phyloP scores from a whole-genome alignment of 2,113 vertebrate genomes.

The Myrmophylax atrothorax region DNA sequence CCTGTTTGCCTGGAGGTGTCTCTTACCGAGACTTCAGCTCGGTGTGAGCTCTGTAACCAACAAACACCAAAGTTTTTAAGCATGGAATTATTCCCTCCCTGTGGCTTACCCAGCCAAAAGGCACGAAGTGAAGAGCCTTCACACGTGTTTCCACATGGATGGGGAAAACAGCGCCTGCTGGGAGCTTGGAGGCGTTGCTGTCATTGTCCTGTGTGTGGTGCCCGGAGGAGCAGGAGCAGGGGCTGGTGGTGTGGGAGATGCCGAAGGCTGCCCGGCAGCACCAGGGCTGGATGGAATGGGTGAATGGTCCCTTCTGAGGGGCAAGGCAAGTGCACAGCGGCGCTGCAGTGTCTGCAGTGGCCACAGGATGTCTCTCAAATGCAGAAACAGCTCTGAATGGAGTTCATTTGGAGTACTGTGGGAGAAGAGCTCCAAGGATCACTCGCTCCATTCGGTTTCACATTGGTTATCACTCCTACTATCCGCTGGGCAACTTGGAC shows the following conservation, averaged over 20 bases:
- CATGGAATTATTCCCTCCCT: neutral
- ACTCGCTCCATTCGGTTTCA: accelerated
- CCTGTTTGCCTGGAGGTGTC: neutral
- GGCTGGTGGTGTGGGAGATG: accelerated
- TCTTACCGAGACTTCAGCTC: neutral
- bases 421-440: neutral
- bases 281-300: too few relatives aligned
- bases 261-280: accelerated
- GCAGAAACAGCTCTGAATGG: neutral
- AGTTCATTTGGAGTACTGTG: neutral
- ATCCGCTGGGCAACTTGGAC: accelerated
- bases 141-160: accelerated
- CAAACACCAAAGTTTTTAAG: neutral
- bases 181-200: neutral
- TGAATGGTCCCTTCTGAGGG: neutral
- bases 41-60: accelerated
- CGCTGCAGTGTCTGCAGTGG: neutral
- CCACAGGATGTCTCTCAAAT: conserved; percentile 60
- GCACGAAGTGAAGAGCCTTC: neutral
- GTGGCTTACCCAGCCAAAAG: neutral
- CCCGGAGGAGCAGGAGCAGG: neutral
- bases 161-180: neutral
- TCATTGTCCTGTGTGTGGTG: neutral
- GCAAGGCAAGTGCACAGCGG: neutral
- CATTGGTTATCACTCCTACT: accelerated